Conservation (phyloP, 2,113 vertebrate genomes). For the Coracopsis vasa region DNA sequence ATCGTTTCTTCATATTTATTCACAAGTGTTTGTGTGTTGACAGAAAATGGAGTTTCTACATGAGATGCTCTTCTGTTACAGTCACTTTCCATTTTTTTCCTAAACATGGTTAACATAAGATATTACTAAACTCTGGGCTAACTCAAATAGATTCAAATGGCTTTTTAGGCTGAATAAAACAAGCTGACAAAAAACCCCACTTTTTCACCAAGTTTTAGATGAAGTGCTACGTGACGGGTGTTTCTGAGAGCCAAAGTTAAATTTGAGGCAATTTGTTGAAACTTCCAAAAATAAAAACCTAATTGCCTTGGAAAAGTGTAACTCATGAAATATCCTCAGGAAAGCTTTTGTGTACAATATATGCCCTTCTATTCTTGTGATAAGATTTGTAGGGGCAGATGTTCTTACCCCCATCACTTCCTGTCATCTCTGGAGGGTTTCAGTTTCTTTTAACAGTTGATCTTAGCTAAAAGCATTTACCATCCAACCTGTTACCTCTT, state of each 20-base stretch:
- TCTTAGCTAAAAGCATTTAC: neutral
- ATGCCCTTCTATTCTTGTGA: neutral
- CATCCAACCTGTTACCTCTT: neutral
- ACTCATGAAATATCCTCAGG: neutral
- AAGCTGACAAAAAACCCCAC: neutral
- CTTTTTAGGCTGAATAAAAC: neutral
- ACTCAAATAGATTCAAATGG: constrained; percentile 17
- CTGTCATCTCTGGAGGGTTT: neutral
- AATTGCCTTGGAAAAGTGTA: neutral
- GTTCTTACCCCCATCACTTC: neutral
- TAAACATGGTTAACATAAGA: constrained; percentile 82
- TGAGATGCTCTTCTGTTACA: constrained; percentile 82
- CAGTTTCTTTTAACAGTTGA: neutral
- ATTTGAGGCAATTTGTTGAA: neutral
- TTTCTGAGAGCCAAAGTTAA: neutral
- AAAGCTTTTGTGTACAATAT: neutral
- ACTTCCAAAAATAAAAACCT: neutral
- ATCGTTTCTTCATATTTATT: constrained; percentile 75
- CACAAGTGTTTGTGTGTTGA: constrained; percentile 75
- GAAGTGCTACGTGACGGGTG: neutral
- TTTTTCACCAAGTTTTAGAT: neutral
- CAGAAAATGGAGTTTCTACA: constrained; percentile 80
- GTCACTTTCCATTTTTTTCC: constrained; percentile 84
- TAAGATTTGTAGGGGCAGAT: neutral
- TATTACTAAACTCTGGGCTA: constrained; percentile 65